Evolutionary conservation across 2,113 vertebrate genomes (phyloP).

Genomic region (Eleginops maclovinus): DNA sequence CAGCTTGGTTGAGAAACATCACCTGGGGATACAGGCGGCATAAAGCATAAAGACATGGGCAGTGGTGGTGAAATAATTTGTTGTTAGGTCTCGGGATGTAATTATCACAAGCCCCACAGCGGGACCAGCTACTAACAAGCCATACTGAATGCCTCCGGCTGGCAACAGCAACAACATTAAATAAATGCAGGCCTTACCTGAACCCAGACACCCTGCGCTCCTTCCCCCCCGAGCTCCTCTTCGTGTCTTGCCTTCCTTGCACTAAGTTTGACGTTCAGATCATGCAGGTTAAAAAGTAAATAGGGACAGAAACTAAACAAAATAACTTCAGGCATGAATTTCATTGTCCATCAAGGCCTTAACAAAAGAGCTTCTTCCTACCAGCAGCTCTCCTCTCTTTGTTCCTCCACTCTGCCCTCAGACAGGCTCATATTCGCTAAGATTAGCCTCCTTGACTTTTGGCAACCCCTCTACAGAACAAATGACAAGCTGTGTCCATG

Average conservation of each 20-base stretch:
- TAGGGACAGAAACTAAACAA: neutral
- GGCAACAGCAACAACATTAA: neutral
- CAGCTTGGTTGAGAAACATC: neutral
- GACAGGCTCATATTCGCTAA: slow-evolving; percentile 14
- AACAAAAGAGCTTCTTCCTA: neutral
- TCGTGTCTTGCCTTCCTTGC: neutral
- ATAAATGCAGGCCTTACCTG: neutral
- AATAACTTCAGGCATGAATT: neutral
- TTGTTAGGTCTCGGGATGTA: neutral
- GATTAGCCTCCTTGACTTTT: slow-evolving; percentile 20
- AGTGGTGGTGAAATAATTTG: neutral
- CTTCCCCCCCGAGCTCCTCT: neutral
- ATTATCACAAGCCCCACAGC: neutral
- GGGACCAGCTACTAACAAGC: neutral
- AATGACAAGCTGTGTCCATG: slow-evolving; percentile 17
- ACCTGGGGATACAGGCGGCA: neutral
- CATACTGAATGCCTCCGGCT: neutral
- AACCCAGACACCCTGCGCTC: neutral
- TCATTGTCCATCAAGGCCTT: neutral
- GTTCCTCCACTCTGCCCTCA: neutral
- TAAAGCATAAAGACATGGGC: too few species aligned
- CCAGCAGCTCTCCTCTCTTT: neutral
- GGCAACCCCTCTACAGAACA: slow-evolving; percentile 8
- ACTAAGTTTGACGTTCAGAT: neutral
- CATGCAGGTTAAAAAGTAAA: neutral